Evolutionary conservation across 2,888 invertebrate species (phyloP), one percentile per base, ranked within the genome.

Genomic region (Brassicogethes aeneus): DNA sequence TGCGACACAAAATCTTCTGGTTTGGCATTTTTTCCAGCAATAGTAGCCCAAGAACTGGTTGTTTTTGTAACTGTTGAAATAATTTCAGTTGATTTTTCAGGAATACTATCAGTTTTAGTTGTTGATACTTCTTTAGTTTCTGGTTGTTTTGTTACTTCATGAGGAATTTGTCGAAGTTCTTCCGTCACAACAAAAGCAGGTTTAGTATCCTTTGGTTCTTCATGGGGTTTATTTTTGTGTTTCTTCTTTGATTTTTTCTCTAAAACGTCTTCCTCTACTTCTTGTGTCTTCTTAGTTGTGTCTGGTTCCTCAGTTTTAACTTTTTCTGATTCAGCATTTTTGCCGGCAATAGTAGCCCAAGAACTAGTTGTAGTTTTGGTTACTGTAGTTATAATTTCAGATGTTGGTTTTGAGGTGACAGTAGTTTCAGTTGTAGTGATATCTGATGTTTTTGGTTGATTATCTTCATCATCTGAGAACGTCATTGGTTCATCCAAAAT

Each of bases 401-500:
- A 7, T 10, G 23, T 23, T 23, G 23, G 10, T 23, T 23, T 23
- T 23, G 5, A 5, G 23, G 5, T 23, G 10, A 10, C 23, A 7
- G 10, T 10, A 7, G 23, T 7, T 10, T 23, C 23, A 23, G 10
- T 10, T 23, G 23, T 23, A 23, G 10, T 5, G 10, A 7, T 23
- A 7, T 23, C 23, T 7, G 10, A 23, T 7, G 23, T 23, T 7
- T 7, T 23, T 23, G n/a, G n/a, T 23, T 10, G 10, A 10, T 10
- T 7, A 23, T 10, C 23, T 38, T 63, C 65, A 12, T 66, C 64
- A 17, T 64, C 65, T 1, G 66, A 62, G 33, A 69, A 57, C 2
- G 51, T 51, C 46, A 65, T 61, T n/a, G 64, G 62, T 39, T 69
- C 64, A 39, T 69, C 68, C 17, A 60, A 44, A 39, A 56, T 45